Base-by-base conservation (phyloP, 2,797 vertebrate species). In the Chiloscyllium punctatum region DNA sequence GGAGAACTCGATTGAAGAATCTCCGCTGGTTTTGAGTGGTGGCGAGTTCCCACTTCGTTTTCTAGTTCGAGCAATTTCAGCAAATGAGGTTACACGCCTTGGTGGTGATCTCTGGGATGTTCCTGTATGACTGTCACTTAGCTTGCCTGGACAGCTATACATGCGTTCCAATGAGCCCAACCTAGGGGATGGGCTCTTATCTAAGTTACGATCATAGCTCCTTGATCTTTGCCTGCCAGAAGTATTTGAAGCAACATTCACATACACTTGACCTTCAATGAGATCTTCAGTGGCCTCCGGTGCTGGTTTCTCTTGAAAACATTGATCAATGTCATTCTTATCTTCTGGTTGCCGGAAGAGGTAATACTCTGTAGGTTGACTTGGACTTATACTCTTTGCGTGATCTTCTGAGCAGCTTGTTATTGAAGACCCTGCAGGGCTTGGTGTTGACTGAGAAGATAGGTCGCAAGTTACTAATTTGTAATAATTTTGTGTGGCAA, bases 401-500 rank as follows among this genome's bases (percentile, higher is more conserved):
- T 98, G 98, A 96, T 99, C 99, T 87, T 99, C 99, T 0, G 99
- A 99, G 97, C 98, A 99, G 97, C 99, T 99, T 96, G 99, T 98
- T 96, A 98, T 98, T 0, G 99, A 99, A 23, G 99, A 99, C 74
- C 98, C 98, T 0, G 97, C 98, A 0, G 99, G 99, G 96, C 99
- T 99, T 1, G 99, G 99, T 1, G 99, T 99, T 0, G 99, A 99
- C 96, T 99, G 99, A 77, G 99, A 99, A 18, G 99, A 99, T 88
- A 99, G 97, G 97, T 99, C 99, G 86, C 99, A 99, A 0, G 99
- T 99, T 96, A 99, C 99, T 97, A 99, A 97, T 96, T 99, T 99
- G 96, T 99, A 99, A 96, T 99, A 99, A 97, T 99, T 99, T 97
- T 99, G 99, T 23, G 99, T 99, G 97, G 99, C 98, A 96, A 99